Percentiles rank a stretch among this genome's conserved stretches.
Evolutionary conservation across 2,888 invertebrate species (phyloP).

Genomic region (Cerastis leucographa): DNA sequence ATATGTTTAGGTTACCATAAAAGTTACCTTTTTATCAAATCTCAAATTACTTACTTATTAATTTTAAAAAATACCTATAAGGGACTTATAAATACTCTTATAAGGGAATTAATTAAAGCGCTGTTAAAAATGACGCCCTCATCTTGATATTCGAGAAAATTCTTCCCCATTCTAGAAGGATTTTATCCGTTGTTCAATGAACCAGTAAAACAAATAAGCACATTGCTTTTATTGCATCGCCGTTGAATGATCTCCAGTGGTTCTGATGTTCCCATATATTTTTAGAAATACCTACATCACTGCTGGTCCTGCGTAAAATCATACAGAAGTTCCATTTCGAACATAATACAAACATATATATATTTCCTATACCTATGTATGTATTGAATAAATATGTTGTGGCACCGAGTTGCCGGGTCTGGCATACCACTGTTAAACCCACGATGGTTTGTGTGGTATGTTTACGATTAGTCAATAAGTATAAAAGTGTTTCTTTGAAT

Average conservation of each 20-base stretch:
- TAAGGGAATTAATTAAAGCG: not conserved
- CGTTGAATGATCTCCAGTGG: conserved; percentile 62
- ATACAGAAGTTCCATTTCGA: conserved; percentile 15
- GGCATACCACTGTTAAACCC: no score
- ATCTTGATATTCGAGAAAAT: conserved; percentile 13
- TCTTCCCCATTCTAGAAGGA: conserved; percentile 48
- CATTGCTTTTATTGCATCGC: conserved; percentile 63
- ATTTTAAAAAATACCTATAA: not conserved
- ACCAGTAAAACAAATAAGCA: conserved; percentile 60
- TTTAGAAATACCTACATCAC: conserved; percentile 70
- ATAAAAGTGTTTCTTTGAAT: no score
- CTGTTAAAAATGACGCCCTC: not conserved
- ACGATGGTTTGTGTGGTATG: no score
- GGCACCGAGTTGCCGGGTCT: no score
- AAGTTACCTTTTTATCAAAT: not conserved
- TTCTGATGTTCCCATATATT: conserved; percentile 68
- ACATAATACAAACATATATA: no score
- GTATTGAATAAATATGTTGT: no score
- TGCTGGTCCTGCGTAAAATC: not conserved
- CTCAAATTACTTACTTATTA: no score
- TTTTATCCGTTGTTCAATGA: conserved; percentile 56
- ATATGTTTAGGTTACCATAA: not conserved
- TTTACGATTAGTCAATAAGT: no score
- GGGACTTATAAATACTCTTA: not conserved
- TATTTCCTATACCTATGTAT: no score